Percentiles rank a stretch among this genome's conserved stretches.
Conservation (phyloP, 2,113 vertebrate species). For the Austrofundulus limnaeus region DNA sequence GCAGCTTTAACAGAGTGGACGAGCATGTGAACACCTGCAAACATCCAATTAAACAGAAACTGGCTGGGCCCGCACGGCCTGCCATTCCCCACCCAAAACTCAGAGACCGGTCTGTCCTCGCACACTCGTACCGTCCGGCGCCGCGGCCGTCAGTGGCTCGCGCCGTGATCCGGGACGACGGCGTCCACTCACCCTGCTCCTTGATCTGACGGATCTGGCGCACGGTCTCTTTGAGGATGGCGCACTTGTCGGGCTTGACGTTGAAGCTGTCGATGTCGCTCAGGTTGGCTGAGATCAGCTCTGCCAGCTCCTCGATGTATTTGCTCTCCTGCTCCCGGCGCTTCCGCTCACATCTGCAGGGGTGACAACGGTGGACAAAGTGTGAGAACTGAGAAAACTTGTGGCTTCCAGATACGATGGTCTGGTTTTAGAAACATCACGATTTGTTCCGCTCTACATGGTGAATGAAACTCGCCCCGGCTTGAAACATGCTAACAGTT, state of each 20-base stretch:
- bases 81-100: too few relatives aligned
- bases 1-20: constrained; percentile 56
- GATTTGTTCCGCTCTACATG: too few relatives aligned
- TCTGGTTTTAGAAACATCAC: too few relatives aligned
- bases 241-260: constrained; percentile 99
- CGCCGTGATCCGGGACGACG: constrained; percentile 5
- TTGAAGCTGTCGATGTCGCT: constrained; percentile 98
- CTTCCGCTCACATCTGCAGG: constrained; percentile 88
- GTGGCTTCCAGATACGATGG: too few relatives aligned
- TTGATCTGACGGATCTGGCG: constrained; percentile 98
- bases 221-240: constrained; percentile 97
- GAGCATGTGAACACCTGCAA: constrained; percentile 66
- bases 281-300: constrained; percentile 97
- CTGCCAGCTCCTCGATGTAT: constrained; percentile 96
- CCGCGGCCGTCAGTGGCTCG: constrained; percentile 3
- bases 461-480: too few relatives aligned
- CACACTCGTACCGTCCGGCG: constrained; percentile 33
- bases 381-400: constrained; percentile 6
- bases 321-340: constrained; percentile 97
- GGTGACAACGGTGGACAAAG: constrained; percentile 9
- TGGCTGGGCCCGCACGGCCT: constrained; percentile 49
- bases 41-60: constrained; percentile 59
- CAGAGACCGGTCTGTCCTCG: constrained; percentile 65
- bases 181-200: constrained; percentile 88
- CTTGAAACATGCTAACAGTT: too few relatives aligned